Conservation (phyloP, 2,797 vertebrate species). For the Gorsachius magnificus region DNA sequence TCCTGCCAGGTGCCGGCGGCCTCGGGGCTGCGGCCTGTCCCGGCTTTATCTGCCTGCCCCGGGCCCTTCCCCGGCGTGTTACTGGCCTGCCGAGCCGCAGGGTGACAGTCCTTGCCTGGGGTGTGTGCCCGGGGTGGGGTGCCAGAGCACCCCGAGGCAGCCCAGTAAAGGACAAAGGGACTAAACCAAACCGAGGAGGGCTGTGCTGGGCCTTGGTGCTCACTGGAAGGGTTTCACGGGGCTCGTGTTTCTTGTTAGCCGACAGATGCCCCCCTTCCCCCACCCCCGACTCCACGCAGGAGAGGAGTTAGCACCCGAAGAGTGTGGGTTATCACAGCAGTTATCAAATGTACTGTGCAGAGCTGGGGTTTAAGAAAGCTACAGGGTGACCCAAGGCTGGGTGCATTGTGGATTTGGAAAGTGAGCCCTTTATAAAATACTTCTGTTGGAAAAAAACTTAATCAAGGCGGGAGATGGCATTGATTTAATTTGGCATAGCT, state of each 20-base stretch:
- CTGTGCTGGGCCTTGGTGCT: fast-evolving
- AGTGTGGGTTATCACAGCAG: neutral
- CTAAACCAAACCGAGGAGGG: fast-evolving
- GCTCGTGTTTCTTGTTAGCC: neutral
- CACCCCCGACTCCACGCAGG: too few relatives aligned
- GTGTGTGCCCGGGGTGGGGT: fast-evolving
- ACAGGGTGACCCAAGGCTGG: neutral
- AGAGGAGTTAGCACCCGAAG: neutral
- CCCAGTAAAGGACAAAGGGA: too few relatives aligned
- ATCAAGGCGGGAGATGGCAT: neutral
- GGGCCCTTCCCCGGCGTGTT: fast-evolving
- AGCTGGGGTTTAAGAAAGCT: neutral
- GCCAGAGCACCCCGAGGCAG: neutral
- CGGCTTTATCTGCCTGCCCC: fast-evolving
- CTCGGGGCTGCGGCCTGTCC: neutral
- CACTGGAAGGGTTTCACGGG: neutral
- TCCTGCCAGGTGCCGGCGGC: neutral
- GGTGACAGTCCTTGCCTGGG: neutral
- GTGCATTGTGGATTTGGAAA: too few relatives aligned
- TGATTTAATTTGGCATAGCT: neutral
- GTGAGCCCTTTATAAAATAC: fast-evolving
- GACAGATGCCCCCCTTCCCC: fast-evolving
- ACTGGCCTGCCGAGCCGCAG: too few relatives aligned
- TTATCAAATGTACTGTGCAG: neutral
- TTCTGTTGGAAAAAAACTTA: neutral